Conservation (phyloP, 2,113 vertebrate species). For the Nycticorax nycticorax region DNA sequence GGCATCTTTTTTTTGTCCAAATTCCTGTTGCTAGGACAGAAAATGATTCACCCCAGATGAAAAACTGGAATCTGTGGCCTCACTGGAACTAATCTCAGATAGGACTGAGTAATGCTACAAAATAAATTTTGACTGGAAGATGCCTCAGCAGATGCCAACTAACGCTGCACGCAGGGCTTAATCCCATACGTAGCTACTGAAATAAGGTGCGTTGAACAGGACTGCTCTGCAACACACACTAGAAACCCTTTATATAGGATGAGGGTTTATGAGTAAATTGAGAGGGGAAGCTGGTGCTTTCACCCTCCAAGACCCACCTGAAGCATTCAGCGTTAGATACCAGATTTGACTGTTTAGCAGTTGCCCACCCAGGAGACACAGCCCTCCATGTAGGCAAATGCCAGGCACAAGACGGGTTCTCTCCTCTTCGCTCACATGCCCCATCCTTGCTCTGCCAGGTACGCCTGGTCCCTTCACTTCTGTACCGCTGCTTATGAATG, state of each 20-base stretch:
- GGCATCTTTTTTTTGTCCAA: not conserved
- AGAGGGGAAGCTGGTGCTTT: not conserved
- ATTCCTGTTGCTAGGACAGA: not conserved
- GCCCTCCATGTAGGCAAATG: fast-evolving
- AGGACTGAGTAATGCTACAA: not conserved
- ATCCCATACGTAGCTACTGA: fast-evolving
- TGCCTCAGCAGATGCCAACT: not conserved
- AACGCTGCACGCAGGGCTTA: not conserved
- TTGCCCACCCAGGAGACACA: not conserved
- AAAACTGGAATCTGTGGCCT: not conserved
- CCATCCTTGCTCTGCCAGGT: fast-evolving
- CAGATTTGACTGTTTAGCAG: not conserved
- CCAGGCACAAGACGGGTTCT: not conserved
- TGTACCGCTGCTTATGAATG: not conserved
- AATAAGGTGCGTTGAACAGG: fast-evolving
- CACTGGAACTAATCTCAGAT: not conserved
- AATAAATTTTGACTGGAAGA: not conserved
- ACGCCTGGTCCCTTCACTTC: not conserved
- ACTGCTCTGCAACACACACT: not conserved
- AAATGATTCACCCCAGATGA: not conserved
- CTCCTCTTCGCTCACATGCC: fast-evolving
- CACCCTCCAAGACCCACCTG: not conserved
- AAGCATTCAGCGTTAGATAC: not conserved
- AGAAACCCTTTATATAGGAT: not conserved
- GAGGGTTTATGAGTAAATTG: not conserved